These are phyloP conservation scores for Stigmatopora nigra DNA, from an alignment of 2,113 vertebrate species.

Conservation along the genomic window DNA sequence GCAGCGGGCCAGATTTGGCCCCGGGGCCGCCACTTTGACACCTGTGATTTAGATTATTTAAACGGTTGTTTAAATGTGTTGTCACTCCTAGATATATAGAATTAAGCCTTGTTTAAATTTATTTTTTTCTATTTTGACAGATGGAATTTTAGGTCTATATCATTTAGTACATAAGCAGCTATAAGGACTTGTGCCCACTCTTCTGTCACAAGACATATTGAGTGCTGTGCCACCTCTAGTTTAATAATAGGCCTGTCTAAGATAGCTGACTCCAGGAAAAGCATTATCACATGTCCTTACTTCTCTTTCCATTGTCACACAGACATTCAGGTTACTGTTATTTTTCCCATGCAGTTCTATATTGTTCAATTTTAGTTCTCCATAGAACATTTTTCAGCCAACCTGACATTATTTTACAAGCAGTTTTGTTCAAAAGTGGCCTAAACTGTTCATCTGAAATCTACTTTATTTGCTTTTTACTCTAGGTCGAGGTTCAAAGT, in stretches of 20 bases:
- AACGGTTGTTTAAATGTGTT: background rate
- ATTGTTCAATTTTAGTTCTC: conserved; percentile 5
- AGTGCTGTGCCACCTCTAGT: conserved; percentile 25
- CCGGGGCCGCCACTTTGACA: too few species aligned
- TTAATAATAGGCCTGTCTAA: conserved; percentile 55
- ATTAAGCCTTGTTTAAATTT: background rate
- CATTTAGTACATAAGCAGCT: background rate
- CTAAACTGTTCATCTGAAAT: background rate
- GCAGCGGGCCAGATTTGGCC: too few species aligned
- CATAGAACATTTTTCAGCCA: background rate
- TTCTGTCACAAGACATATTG: conserved; percentile 21
- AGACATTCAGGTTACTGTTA: conserved; percentile 17
- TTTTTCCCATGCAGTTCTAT: background rate
- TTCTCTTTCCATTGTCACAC: conserved; percentile 50
- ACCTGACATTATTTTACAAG: background rate
- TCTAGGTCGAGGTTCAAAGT: conserved; percentile 88
- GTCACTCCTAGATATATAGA: background rate
- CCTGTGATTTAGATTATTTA: too few species aligned
- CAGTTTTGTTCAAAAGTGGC: background rate
- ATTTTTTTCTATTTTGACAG: background rate
- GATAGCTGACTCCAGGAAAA: conserved; percentile 57
- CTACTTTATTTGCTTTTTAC: conserved; percentile 16
- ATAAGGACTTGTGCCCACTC: conserved; percentile 8
- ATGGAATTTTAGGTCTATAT: background rate
- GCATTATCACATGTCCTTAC: conserved; percentile 53